These are phyloP conservation scores for Caenorhabditis inopinata DNA, from an alignment of 1,140 invertebrate species.

Conservation along the genomic window DNA sequence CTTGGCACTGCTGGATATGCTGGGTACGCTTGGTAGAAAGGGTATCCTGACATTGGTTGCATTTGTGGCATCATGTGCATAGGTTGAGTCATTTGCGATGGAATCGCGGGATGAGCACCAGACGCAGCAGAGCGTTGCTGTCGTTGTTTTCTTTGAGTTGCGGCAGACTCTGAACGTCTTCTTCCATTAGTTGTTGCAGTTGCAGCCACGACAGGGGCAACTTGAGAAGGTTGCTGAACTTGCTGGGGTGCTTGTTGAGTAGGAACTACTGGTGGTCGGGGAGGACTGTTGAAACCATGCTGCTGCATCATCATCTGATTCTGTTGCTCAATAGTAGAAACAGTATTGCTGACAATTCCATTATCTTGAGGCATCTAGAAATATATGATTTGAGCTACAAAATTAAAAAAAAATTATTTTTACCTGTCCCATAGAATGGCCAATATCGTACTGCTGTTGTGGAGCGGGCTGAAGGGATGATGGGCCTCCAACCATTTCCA, in stretches of 20 bases:
- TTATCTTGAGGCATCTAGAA: neutral
- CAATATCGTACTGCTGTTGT: constrained; percentile 11
- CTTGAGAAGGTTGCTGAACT: neutral
- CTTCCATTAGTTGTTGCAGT: neutral
- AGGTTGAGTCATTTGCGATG: neutral
- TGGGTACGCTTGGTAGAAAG: too few relatives aligned
- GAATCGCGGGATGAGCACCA: neutral
- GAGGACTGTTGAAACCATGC: neutral
- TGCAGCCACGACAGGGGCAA: neutral
- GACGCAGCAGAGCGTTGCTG: neutral
- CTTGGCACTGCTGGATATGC: too few relatives aligned
- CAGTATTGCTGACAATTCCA: neutral
- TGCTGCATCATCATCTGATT: neutral
- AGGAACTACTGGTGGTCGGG: neutral
- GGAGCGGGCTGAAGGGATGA: neutral
- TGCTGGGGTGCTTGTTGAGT: neutral
- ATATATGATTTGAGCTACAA: neutral
- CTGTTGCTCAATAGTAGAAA: neutral
- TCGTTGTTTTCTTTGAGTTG: neutral
- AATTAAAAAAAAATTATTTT: neutral
- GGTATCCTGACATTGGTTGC: too few relatives aligned
- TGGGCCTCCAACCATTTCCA: constrained; percentile 11
- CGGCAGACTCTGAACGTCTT: neutral
- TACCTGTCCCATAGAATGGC: neutral
- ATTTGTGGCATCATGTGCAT: neutral